Evolutionary conservation across 1,140 invertebrate genomes (phyloP).

Genomic region (Lordiphosa mommai): DNA sequence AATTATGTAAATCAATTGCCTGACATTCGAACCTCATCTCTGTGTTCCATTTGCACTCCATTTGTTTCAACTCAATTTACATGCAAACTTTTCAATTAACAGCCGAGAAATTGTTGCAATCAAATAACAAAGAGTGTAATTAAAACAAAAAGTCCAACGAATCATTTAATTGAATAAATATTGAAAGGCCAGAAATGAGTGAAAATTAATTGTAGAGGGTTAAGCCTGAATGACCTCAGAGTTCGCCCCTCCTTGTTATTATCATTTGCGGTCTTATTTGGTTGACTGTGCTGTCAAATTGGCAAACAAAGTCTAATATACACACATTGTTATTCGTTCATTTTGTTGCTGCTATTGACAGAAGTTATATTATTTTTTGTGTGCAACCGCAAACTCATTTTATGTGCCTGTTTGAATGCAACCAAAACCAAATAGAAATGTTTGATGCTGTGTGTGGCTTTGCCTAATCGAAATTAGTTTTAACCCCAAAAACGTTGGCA

Average conservation of each 20-base stretch:
- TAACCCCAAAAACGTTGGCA: constrained; percentile 36
- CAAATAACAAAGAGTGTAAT: constrained; percentile 31
- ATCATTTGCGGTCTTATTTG: no score
- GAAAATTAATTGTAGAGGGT: constrained; percentile 5
- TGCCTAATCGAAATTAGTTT: constrained; percentile 54
- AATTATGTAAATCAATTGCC: no score
- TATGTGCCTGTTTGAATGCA: constrained; percentile 16
- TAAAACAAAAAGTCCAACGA: constrained; percentile 20
- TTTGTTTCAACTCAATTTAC: not conserved
- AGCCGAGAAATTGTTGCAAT: constrained; percentile 18
- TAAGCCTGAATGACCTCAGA: not conserved
- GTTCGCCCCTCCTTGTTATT: no score
- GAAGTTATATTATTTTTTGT: no score
- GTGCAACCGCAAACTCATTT: no score
- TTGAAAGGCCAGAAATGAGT: constrained; percentile 8
- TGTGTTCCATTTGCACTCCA: no score
- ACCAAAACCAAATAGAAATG: constrained; percentile 36
- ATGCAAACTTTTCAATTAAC: constrained; percentile 1
- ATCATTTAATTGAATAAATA: constrained; percentile 25
- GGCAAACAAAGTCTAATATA: no score
- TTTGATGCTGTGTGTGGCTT: constrained; percentile 40
- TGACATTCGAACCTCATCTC: no score
- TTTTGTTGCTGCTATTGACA: no score
- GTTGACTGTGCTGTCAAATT: no score
- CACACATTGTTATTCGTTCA: no score